Conservation (phyloP, 92 coral and sea anemone species). For the Blastomussa wellsi region DNA sequence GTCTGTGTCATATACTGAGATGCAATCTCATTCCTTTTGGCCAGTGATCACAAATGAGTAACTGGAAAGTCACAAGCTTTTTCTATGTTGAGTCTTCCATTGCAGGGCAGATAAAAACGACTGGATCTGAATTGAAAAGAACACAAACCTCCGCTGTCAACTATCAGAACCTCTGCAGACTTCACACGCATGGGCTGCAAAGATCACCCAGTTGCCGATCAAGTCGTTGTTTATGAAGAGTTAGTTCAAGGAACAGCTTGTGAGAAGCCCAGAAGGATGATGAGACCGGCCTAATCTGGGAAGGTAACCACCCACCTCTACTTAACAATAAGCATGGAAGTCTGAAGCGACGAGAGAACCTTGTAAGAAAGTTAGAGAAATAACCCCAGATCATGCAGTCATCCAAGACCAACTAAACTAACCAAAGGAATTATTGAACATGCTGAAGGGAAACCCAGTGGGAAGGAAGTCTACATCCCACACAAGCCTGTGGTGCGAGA, state of each 20-base stretch:
- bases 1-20: too few species aligned
- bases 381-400: constrained; percentile 44
- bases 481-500: constrained; percentile 62
- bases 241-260: constrained; percentile 56
- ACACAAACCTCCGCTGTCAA: constrained; percentile 42
- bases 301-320: constrained; percentile 47
- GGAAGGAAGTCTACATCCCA: constrained; percentile 45
- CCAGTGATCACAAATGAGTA: too few species aligned
- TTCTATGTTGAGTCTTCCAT: too few species aligned
- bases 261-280: constrained; percentile 46
- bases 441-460: constrained; percentile 16
- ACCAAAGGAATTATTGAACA: constrained; percentile 50
- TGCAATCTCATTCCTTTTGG: too few species aligned
- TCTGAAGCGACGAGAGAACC: constrained; percentile 45
- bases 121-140: too few species aligned
- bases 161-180: constrained; percentile 50
- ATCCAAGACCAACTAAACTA: constrained; percentile 45
- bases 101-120: too few species aligned
- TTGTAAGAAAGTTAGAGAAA: constrained; percentile 40
- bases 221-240: constrained; percentile 48
- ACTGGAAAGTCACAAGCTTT: too few species aligned
- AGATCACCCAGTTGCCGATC: constrained; percentile 52
- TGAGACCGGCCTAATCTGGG: constrained; percentile 63
- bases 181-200: constrained; percentile 56
- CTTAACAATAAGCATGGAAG: constrained; percentile 54